Percentiles rank a stretch among this genome's conserved stretches.
Evolutionary conservation across 1,140 invertebrate genomes (phyloP).

Genomic region (Nixonia krombeini): DNA sequence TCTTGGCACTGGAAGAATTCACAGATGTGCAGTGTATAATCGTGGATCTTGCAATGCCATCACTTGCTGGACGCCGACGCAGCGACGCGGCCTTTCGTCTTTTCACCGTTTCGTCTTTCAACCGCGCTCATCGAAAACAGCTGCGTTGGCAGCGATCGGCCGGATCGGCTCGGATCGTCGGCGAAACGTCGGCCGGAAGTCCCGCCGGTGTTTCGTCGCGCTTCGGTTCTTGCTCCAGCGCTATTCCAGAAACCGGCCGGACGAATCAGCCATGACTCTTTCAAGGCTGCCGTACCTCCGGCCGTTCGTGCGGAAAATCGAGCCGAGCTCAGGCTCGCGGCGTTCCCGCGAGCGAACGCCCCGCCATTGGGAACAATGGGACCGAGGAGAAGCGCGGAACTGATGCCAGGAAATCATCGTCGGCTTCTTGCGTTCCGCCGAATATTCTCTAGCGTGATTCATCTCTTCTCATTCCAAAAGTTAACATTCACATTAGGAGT

Average conservation of each 20-base stretch:
- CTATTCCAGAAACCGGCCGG: constrained; percentile 10
- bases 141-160: not conserved
- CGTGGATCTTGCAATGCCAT: constrained; percentile 74
- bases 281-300: constrained; percentile 32
- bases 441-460: too few relatives aligned
- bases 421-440: too few relatives aligned
- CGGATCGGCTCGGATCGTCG: constrained; percentile 34
- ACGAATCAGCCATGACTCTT: constrained; percentile 43
- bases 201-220: constrained; percentile 23
- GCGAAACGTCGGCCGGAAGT: constrained; percentile 40
- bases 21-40: constrained; percentile 71
- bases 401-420: constrained; percentile 6
- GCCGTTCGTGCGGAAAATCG: constrained; percentile 43
- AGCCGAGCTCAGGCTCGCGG: constrained; percentile 27
- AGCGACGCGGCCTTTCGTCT: too few relatives aligned
- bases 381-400: constrained; percentile 15
- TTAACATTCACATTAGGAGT: too few relatives aligned
- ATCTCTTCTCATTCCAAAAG: too few relatives aligned
- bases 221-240: constrained; percentile 33
- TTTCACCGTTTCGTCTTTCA: too few relatives aligned
- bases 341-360: too few relatives aligned
- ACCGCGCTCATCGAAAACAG: too few relatives aligned
- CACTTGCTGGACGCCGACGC: constrained; percentile 68
- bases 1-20: constrained; percentile 74
- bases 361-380: too few relatives aligned